phyloP scores from a whole-genome alignment of 2,888 invertebrate genomes.

The Macaria liturata region DNA sequence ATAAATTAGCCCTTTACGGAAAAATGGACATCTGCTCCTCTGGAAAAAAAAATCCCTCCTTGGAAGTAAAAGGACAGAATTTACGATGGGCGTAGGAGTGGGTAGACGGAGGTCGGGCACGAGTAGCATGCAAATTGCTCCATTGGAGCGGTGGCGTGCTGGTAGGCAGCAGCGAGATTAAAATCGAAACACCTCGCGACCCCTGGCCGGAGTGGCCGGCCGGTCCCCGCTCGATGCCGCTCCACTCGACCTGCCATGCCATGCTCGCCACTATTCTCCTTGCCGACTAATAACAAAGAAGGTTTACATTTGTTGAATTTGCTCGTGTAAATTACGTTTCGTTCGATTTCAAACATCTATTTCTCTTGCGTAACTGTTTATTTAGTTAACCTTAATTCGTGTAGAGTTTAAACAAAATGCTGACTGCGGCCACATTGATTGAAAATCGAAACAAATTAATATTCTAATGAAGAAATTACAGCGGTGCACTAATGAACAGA shows the following conservation, averaged over 20 bases:
- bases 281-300: conserved; percentile 23
- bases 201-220: conserved; percentile 36
- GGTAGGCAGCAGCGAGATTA: conserved; percentile 61
- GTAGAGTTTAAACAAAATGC: too few relatives aligned
- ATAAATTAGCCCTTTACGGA: conserved; percentile 77
- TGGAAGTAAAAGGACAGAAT: conserved; percentile 79
- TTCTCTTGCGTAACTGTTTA: not conserved
- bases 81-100: conserved; percentile 78
- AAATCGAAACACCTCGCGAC: conserved; percentile 63
- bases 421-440: too few relatives aligned
- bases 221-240: conserved; percentile 17
- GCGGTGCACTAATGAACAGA: conserved; percentile 1
- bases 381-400: too few relatives aligned
- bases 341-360: not conserved
- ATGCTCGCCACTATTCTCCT: conserved; percentile 20
- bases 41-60: conserved; percentile 64
- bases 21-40: conserved; percentile 78
- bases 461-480: conserved; percentile 7
- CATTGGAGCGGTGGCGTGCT: conserved; percentile 65
- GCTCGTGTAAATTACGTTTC: conserved; percentile 1
- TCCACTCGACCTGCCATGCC: conserved; percentile 21
- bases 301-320: conserved; percentile 15
- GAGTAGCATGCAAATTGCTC: conserved; percentile 79
- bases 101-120: conserved; percentile 75
- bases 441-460: too few relatives aligned